Evolutionary conservation across 2,888 invertebrate genomes (phyloP).

Genomic region (Dendrolimus houi): DNA sequence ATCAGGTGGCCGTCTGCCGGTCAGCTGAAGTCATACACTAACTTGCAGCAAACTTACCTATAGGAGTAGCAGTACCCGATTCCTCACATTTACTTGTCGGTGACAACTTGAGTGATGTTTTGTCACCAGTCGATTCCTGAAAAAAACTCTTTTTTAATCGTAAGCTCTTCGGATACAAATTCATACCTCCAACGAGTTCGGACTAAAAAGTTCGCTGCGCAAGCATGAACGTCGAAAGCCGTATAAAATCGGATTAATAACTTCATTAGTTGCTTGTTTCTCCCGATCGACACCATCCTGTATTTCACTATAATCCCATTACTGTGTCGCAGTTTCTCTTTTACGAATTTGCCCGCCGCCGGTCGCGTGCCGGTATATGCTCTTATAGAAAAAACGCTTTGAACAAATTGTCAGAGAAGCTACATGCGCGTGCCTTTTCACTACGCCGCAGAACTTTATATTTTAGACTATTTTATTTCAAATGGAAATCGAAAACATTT

Average conservation of each 20-base stretch:
- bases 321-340: constrained; percentile 41
- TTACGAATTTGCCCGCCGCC: constrained; percentile 37
- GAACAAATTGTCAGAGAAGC: constrained; percentile 2
- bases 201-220: constrained; percentile 2
- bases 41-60: constrained; percentile 24
- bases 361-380: constrained; percentile 17
- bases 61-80: constrained; percentile 38
- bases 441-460: too few species aligned
- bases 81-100: constrained; percentile 34
- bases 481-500: constrained; percentile 10
- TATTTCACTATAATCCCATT: constrained; percentile 74
- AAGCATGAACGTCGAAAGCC: constrained; percentile 53
- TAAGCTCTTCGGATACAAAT: too few species aligned
- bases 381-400: constrained; percentile 22
- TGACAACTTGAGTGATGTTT: constrained; percentile 24
- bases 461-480: background rate
- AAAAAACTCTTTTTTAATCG: constrained; percentile 9
- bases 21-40: too few species aligned
- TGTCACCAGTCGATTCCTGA: constrained; percentile 44
- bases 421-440: background rate
- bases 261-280: constrained; percentile 74
- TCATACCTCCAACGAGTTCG: too few species aligned
- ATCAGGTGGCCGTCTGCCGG: too few species aligned
- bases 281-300: constrained; percentile 65
- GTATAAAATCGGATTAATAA: constrained; percentile 72